Conservation (phyloP, 2,113 vertebrate species). For the Ia io region DNA sequence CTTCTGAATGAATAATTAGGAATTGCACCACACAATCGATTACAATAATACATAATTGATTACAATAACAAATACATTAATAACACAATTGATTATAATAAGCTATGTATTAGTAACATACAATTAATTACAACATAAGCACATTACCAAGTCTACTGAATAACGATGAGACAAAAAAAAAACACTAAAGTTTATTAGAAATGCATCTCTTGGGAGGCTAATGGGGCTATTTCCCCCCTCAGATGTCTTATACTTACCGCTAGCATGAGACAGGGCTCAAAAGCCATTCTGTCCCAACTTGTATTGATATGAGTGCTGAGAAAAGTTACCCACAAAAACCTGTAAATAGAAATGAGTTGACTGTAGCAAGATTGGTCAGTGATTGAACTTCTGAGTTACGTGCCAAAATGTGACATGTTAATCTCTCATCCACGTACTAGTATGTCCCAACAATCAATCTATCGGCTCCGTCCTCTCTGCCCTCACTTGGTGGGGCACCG, state of each 20-base stretch:
- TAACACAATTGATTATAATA: not conserved
- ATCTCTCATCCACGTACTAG: not conserved
- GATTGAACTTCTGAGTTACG: not conserved
- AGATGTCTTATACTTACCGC: not conserved
- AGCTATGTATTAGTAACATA: not conserved
- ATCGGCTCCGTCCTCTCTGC: not conserved
- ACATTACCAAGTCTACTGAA: slow-evolving; percentile 31
- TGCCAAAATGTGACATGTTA: not conserved
- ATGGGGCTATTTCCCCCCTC: fast-evolving
- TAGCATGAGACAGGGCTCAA: not conserved
- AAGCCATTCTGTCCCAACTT: not conserved
- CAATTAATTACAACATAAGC: slow-evolving; percentile 45
- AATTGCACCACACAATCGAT: not conserved
- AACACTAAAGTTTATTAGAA: slow-evolving; percentile 38
- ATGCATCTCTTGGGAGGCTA: not conserved
- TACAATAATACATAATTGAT: slow-evolving; percentile 12
- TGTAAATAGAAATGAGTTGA: not conserved
- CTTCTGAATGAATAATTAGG: slow-evolving; percentile 21
- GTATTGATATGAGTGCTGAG: not conserved
- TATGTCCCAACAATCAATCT: not conserved
- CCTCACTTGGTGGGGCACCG: not conserved
- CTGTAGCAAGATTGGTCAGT: not conserved
- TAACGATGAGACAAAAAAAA: slow-evolving; percentile 19
- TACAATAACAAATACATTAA: not conserved
- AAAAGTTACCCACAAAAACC: slow-evolving; percentile 16